Evolutionary conservation across 2,113 vertebrate genomes (phyloP).

Genomic region (Acanthisitta chloris): DNA sequence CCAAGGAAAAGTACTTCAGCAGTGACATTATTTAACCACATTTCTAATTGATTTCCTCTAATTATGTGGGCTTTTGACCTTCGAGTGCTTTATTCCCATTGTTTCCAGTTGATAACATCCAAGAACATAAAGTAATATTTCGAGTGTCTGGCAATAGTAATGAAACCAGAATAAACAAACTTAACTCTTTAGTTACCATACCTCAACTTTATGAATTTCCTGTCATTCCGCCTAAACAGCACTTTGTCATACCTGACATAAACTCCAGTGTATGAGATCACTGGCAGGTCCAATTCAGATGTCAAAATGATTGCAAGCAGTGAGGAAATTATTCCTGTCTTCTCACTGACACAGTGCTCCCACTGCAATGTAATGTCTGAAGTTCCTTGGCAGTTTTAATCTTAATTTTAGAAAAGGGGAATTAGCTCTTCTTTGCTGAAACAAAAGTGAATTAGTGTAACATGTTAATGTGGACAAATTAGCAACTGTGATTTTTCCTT

Average conservation of each 20-base stretch:
- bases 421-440: not conserved
- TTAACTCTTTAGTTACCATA: conserved; percentile 48
- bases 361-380: not conserved
- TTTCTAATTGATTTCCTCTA: conserved; percentile 75
- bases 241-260: not conserved
- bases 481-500: not conserved
- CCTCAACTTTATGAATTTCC: conserved; percentile 62
- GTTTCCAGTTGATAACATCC: conserved; percentile 72
- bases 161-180: conserved; percentile 58
- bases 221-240: conserved; percentile 61
- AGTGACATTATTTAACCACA: conserved; percentile 33
- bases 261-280: not conserved
- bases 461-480: not conserved
- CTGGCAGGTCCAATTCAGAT: not conserved
- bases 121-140: conserved; percentile 67
- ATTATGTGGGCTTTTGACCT: conserved; percentile 71
- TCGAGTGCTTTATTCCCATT: conserved; percentile 66
- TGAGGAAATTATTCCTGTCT: not conserved
- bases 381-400: not conserved
- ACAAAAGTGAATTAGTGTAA: not conserved
- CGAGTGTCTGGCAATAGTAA: conserved; percentile 46
- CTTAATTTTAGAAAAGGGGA: not conserved
- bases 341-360: not conserved
- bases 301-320: not conserved
- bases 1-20: not conserved